Conservation (phyloP, 2,113 vertebrate genomes). For the Delphinapterus leucas region DNA sequence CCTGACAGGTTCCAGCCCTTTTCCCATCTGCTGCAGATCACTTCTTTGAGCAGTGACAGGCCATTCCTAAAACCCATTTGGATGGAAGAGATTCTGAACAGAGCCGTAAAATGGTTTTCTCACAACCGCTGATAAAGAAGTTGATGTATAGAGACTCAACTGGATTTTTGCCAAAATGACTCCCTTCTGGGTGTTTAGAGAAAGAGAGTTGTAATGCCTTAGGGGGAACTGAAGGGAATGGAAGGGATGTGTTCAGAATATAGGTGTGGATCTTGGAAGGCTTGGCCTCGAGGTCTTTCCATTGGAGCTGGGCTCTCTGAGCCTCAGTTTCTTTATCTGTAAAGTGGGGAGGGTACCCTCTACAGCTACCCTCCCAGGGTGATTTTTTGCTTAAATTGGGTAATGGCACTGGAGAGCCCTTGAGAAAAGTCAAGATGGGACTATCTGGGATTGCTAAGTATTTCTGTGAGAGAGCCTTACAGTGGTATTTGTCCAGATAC, state of each 20-base stretch:
- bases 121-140: constrained; percentile 32
- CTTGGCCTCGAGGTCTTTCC: neutral
- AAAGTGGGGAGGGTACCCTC: neutral
- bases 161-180: constrained; percentile 59
- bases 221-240: neutral
- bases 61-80: constrained; percentile 34
- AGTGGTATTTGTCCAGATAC: neutral
- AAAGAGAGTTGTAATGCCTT: neutral
- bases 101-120: constrained; percentile 35
- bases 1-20: constrained; percentile 10
- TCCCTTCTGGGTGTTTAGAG: constrained; percentile 25
- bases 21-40: neutral
- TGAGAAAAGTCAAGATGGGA: neutral
- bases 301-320: neutral
- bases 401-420: neutral
- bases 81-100: constrained; percentile 33
- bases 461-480: neutral
- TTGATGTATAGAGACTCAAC: constrained; percentile 30
- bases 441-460: neutral
- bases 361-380: neutral
- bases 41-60: neutral
- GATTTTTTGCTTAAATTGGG: neutral
- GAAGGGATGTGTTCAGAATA: neutral
- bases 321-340: neutral
- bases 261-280: neutral